Conservation (phyloP, 2,797 vertebrate genomes). For the Semotilus atromaculatus region DNA sequence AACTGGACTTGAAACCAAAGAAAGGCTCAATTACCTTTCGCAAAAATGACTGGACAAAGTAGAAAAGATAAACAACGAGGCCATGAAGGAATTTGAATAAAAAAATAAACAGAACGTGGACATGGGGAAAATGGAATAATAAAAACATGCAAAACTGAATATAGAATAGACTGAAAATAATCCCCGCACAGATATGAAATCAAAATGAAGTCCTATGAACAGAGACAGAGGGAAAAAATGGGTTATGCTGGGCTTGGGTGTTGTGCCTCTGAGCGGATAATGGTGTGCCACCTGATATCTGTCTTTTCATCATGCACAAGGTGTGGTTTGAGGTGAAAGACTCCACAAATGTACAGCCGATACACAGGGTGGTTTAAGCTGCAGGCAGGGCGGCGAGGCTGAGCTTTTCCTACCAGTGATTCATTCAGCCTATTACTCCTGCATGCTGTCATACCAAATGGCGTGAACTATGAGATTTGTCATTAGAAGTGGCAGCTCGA, state of each 20-base stretch:
- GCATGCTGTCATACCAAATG: conserved; percentile 77
- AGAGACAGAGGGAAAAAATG: neutral
- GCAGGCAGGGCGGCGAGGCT: neutral
- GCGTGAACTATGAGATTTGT: conserved; percentile 78
- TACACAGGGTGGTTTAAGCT: conserved; percentile 27
- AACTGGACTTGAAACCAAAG: neutral
- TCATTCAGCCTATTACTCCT: conserved; percentile 77
- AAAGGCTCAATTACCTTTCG: conserved; percentile 6
- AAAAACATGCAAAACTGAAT: conserved; percentile 18
- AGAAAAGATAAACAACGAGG: neutral
- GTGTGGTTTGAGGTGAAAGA: conserved; percentile 59
- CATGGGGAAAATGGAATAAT: conserved; percentile 19
- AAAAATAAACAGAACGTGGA: conserved; percentile 22
- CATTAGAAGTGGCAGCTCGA: conserved; percentile 79
- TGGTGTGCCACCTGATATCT: conserved; percentile 28
- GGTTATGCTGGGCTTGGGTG: neutral
- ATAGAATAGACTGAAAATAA: neutral
- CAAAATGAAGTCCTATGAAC: conserved; percentile 10
- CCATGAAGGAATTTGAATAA: neutral
- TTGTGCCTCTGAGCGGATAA: conserved; percentile 30
- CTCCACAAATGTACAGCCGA: conserved; percentile 54
- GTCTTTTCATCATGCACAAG: conserved; percentile 53
- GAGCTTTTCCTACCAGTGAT: conserved; percentile 67
- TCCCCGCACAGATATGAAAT: neutral
- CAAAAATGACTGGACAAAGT: neutral